These are phyloP conservation scores for Petrolisthes cinctipes DNA, from an alignment of 2,888 invertebrate species.

Conservation along the genomic window DNA sequence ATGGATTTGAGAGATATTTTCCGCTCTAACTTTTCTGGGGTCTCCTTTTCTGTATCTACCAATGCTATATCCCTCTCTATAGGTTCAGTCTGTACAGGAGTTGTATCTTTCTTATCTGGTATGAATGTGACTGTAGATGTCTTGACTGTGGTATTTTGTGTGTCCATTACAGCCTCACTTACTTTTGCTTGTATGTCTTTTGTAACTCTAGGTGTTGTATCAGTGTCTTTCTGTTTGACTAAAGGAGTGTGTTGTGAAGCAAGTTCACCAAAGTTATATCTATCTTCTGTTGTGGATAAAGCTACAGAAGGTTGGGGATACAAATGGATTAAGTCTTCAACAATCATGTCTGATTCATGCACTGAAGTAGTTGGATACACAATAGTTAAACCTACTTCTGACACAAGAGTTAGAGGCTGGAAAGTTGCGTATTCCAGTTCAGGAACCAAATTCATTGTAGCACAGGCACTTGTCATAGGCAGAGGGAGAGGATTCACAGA, in stretches of 20 bases:
- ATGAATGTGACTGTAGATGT: constrained; percentile 41
- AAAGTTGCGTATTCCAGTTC: constrained; percentile 11
- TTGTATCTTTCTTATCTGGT: constrained; percentile 38
- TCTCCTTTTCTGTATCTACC: constrained; percentile 12
- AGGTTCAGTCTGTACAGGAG: constrained; percentile 28
- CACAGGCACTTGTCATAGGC: background rate
- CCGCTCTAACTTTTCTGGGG: constrained; percentile 20
- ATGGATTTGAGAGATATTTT: constrained; percentile 39
- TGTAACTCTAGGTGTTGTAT: background rate
- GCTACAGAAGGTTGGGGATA: constrained; percentile 1
- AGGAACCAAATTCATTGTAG: constrained; percentile 2
- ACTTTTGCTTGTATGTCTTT: background rate
- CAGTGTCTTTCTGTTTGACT: background rate
- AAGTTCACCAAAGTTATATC: constrained; percentile 4
- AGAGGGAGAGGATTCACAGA: background rate
- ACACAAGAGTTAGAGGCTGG: constrained; percentile 17
- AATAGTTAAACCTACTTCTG: constrained; percentile 10
- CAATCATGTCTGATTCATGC: constrained; percentile 18
- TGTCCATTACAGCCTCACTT: too few species aligned
- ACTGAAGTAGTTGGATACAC: constrained; percentile 14
- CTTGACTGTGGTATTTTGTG: background rate
- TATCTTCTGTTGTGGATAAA: constrained; percentile 1
- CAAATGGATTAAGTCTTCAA: background rate
- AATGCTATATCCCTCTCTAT: constrained; percentile 11
- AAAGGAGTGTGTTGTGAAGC: constrained; percentile 1